Evolutionary conservation across 2,888 invertebrate genomes (phyloP).

Genomic region (Augochlorella aurata): DNA sequence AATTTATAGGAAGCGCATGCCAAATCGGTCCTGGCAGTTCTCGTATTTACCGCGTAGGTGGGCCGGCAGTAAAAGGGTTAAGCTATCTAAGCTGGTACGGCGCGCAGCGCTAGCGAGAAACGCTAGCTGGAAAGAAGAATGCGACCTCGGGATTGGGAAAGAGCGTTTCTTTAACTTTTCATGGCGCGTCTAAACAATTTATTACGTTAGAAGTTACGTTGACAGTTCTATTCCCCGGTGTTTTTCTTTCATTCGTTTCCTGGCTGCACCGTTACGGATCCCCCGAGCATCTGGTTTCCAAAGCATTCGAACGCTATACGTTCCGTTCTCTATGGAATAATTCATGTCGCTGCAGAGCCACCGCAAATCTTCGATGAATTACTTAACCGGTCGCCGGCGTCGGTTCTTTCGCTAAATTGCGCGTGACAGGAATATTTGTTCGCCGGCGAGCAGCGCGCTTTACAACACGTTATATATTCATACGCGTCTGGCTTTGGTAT

Average conservation of each 20-base stretch:
- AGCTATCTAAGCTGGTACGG: background rate
- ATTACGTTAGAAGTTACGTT: slow-evolving; percentile 51
- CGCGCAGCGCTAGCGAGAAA: background rate
- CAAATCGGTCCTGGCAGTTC: too few relatives aligned
- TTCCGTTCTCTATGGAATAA: slow-evolving; percentile 31
- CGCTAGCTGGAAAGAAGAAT: background rate
- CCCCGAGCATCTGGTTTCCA: slow-evolving; percentile 31
- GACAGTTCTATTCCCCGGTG: slow-evolving; percentile 46
- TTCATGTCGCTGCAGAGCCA: slow-evolving; percentile 39
- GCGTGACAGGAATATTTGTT: slow-evolving; percentile 15
- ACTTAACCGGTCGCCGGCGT: slow-evolving; percentile 16
- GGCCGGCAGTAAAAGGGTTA: too few relatives aligned
- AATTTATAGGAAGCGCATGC: too few relatives aligned
- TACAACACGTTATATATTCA: slow-evolving; percentile 21
- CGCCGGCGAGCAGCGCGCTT: background rate
- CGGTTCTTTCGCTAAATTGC: slow-evolving; percentile 28
- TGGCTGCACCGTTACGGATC: slow-evolving; percentile 16
- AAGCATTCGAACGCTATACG: slow-evolving; percentile 39
- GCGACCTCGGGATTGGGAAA: background rate
- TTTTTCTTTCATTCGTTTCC: slow-evolving; percentile 33
- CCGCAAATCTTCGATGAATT: slow-evolving; percentile 52
- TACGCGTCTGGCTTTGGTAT: background rate
- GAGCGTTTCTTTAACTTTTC: slow-evolving; percentile 31
- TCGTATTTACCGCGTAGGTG: too few relatives aligned
- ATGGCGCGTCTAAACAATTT: slow-evolving; percentile 45